Evolutionary conservation across 2,113 vertebrate species (phyloP).

Genomic region (Balaenoptera acutorostrata): DNA sequence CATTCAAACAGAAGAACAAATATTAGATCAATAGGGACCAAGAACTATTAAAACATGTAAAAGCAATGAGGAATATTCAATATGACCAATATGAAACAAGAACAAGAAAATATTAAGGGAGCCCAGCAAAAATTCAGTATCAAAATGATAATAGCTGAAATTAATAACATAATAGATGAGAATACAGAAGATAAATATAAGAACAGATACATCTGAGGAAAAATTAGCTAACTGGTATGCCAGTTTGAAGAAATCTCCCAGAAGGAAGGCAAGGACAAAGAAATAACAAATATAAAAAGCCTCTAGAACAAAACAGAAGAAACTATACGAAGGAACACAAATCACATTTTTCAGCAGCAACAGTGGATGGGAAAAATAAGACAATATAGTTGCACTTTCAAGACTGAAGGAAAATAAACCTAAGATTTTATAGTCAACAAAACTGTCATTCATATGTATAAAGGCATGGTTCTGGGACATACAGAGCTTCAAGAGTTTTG

Average conservation of each 20-base stretch:
- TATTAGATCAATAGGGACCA: not conserved
- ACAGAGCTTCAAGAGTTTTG: not conserved
- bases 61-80: not conserved
- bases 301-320: not conserved
- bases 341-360: not conserved
- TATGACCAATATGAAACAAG: not conserved
- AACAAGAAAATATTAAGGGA: conserved; percentile 15
- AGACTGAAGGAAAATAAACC: not conserved
- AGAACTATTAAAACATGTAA: not conserved
- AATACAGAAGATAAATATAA: not conserved
- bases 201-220: not conserved
- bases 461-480: not conserved
- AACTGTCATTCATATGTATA: not conserved
- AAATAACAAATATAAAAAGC: not conserved
- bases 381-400: not conserved
- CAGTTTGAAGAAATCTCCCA: not conserved
- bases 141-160: not conserved
- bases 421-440: not conserved
- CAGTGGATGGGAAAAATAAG: not conserved
- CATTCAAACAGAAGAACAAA: not conserved
- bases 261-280: not conserved
- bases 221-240: not conserved
- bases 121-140: not conserved
- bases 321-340: not conserved
- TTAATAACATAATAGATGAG: not conserved